phyloP scores from a whole-genome alignment of 92 coral and sea anemone species.

The Muricea muricata region DNA sequence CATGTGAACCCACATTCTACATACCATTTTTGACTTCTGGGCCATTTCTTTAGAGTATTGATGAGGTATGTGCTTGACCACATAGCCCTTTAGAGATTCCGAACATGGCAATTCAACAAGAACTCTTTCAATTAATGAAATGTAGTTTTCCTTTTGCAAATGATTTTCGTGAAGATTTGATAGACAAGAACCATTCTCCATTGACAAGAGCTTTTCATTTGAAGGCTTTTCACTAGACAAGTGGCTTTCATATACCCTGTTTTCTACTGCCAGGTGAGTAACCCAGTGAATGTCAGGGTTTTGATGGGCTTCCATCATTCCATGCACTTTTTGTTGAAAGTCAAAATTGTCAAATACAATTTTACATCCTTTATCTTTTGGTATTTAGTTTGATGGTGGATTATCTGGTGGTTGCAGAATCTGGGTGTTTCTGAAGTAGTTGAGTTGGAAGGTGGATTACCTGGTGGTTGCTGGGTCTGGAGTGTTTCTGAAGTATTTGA shows the following conservation, averaged over 20 bases:
- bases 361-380: slow-evolving; percentile 29
- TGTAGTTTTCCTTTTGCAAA: slow-evolving; percentile 66
- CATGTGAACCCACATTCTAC: not conserved
- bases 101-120: slow-evolving; percentile 41
- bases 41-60: slow-evolving; percentile 49
- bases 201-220: slow-evolving; percentile 51
- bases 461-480: not conserved
- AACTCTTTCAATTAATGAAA: slow-evolving; percentile 37
- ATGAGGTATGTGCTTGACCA: slow-evolving; percentile 50
- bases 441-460: not conserved
- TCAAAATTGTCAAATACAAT: slow-evolving; percentile 24
- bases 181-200: slow-evolving; percentile 71
- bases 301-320: slow-evolving; percentile 16
- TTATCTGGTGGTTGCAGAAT: not conserved
- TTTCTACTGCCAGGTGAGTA: slow-evolving; percentile 64
- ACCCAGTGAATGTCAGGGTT: slow-evolving; percentile 60
- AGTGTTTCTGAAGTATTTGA: not conserved
- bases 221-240: slow-evolving; percentile 51
- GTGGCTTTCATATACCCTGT: slow-evolving; percentile 70
- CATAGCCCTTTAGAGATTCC: slow-evolving; percentile 27
- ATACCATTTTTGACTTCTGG: slow-evolving; percentile 56
- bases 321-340: slow-evolving; percentile 4
- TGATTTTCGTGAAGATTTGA: slow-evolving; percentile 58
- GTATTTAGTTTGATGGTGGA: not conserved
- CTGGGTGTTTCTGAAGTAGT: not conserved